A percentile compares a stretch with the other conserved stretches of the same genome.
Evolutionary conservation across 2,113 vertebrate genomes (phyloP).

Genomic region (Micronycteris hirsuta): DNA sequence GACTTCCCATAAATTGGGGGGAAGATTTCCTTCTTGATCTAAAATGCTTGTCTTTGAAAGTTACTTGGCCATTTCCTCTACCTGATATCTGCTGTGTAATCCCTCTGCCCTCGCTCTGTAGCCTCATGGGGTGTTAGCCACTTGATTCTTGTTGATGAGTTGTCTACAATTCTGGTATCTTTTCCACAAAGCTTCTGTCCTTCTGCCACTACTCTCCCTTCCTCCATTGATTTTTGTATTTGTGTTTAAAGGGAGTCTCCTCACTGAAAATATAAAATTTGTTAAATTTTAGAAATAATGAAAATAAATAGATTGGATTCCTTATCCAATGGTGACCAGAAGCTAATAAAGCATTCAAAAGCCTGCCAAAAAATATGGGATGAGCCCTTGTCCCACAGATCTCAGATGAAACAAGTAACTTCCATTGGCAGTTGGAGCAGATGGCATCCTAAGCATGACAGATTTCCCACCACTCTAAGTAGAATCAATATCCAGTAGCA

Average conservation of each 20-base stretch:
- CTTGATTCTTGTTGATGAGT: background rate
- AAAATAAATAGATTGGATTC: slow-evolving; percentile 49
- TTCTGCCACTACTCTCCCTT: background rate
- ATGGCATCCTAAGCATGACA: slow-evolving; percentile 71
- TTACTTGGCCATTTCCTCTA: background rate
- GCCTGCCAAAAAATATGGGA: slow-evolving; percentile 32
- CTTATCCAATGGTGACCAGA: background rate
- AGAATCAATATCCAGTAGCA: slow-evolving; percentile 68
- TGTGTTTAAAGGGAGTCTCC: background rate
- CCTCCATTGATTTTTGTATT: slow-evolving; percentile 17
- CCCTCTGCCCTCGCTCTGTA: background rate
- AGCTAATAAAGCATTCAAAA: slow-evolving; percentile 62
- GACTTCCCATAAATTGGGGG: background rate
- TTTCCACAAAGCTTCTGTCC: background rate
- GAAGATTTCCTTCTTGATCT: background rate
- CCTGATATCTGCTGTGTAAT: background rate
- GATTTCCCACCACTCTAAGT: slow-evolving; percentile 57
- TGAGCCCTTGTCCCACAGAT: slow-evolving; percentile 44
- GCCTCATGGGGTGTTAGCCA: background rate
- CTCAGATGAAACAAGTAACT: slow-evolving; percentile 47
- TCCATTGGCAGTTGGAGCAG: slow-evolving; percentile 61
- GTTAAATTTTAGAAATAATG: slow-evolving; percentile 39
- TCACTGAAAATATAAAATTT: slow-evolving; percentile 31
- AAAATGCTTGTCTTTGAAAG: slow-evolving; percentile 15
- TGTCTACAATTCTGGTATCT: background rate